These are phyloP conservation scores for Drosophila nigromelanica DNA, from an alignment of 1,140 invertebrate genomes.

Conservation along the genomic window DNA sequence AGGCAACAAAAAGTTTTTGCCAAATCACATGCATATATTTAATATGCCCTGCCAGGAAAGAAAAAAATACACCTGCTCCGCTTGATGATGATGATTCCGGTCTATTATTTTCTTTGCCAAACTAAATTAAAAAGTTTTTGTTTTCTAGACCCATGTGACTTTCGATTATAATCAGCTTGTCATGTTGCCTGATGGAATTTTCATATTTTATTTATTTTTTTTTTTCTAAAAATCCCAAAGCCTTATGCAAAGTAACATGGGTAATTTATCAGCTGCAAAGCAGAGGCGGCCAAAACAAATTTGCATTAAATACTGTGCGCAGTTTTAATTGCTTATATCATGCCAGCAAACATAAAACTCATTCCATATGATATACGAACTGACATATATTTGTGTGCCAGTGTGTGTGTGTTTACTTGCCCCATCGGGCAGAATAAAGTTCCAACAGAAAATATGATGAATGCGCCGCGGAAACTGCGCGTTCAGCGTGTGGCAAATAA, in stretches of 20 bases:
- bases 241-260: conserved; percentile 14
- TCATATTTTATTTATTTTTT: neutral
- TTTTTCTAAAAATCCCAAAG: neutral
- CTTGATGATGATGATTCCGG: conserved; percentile 40
- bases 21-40: conserved; percentile 61
- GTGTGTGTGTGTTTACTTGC: conserved; percentile 34
- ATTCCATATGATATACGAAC: conserved; percentile 8
- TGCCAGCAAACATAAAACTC: conserved; percentile 10
- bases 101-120: conserved; percentile 70
- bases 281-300: conserved; percentile 23
- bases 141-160: conserved; percentile 18
- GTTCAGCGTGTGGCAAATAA: conserved; percentile 59
- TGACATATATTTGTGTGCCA: neutral
- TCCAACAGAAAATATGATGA: conserved; percentile 62
- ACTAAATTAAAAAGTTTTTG: conserved; percentile 77
- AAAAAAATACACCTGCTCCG: conserved; percentile 17
- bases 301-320: conserved; percentile 27
- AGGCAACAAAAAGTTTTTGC: conserved; percentile 63
- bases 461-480: conserved; percentile 59
- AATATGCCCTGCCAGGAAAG: neutral
- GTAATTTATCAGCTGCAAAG: conserved; percentile 23
- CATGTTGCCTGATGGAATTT: conserved; percentile 37
- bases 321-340: conserved; percentile 43
- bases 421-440: conserved; percentile 31
- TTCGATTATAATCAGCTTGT: conserved; percentile 69